These are phyloP conservation scores for Corythaixoides concolor DNA, from an alignment of 2,113 vertebrate species.

Conservation along the genomic window DNA sequence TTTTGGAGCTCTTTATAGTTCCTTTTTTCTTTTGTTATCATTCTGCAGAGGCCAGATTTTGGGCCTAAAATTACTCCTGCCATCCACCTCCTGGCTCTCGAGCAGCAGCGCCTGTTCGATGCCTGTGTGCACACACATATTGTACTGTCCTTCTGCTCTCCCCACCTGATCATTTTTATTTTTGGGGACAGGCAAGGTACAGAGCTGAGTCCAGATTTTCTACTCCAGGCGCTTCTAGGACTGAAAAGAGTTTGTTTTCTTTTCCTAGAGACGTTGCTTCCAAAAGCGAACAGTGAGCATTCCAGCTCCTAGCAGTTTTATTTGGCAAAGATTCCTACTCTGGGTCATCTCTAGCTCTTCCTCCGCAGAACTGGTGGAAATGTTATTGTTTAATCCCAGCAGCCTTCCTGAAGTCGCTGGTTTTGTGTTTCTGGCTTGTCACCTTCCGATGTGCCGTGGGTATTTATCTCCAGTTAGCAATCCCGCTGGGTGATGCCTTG, in stretches of 20 bases:
- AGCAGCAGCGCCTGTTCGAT: neutral
- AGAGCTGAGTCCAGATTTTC: neutral
- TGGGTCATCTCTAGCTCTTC: neutral
- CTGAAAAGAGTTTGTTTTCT: neutral
- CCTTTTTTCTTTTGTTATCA: neutral
- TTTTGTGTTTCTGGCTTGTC: neutral
- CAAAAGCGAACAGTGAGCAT: neutral
- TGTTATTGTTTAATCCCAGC: neutral
- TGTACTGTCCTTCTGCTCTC: neutral
- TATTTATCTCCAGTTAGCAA: neutral
- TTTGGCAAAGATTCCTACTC: neutral
- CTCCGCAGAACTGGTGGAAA: neutral
- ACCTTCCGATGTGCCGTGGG: neutral
- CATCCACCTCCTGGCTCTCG: neutral
- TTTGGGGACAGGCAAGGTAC: neutral
- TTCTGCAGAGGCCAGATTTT: neutral
- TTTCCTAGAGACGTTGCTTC: neutral
- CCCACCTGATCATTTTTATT: neutral
- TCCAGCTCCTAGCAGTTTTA: neutral
- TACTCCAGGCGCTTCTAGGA: neutral
- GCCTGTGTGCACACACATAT: neutral
- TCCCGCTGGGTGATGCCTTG: neutral
- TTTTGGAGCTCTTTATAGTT: neutral
- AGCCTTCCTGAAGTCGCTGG: neutral
- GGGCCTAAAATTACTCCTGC: neutral